Base-by-base conservation (phyloP, 2,888 invertebrate genomes). In the Melanotus villosus region DNA sequence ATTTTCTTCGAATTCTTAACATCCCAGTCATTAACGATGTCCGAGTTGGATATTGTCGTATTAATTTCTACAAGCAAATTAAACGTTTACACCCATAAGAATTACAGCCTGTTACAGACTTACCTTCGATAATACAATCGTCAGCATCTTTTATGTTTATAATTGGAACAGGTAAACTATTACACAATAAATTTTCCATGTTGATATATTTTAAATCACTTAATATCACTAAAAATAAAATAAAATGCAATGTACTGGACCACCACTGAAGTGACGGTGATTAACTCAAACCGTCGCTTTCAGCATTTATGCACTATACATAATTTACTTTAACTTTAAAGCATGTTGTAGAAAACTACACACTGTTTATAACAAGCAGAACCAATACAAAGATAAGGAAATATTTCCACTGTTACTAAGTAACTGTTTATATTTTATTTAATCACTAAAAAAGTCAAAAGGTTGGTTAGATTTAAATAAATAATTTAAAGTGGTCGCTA, bases 21-120 rank as follows among this genome's bases (percentile, higher is more conserved):
- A 47, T 77, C 73, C 78, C 77, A 79, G 50, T 75, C 69, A 18
- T 68, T 65, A 14, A 75, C 70, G 30, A 70, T 67, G 4, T 66
- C 66, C n/a, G 30, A 34, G 41, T 62, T 41, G 5, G 65, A 56
- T 30, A 59, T 23, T 16, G 45, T 43, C 3, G 21, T 21, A 47
- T 23, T 47, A 3, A 52, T 32, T 9, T 19, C 52, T 52, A 19
- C 4, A 52, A 52, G 14, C 1, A 14, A 23, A 19, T 43, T 21
- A 3, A 21, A 21, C 6, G 1, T 14, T 47, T 7, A 16, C 12
- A 45, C 36, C 6, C 12, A 59, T 21, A 38, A 12, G 38, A 21
- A 19, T 4, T 21, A 14, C 4, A 34, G 47, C 19, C 12, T 23
- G n/a, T 19, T 59, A 26, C 43, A 21, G 41, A 1, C 36, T 38